These are phyloP conservation scores for Ormyrus thymus DNA, from an alignment of 2,888 invertebrate species.

Conservation along the genomic window DNA sequence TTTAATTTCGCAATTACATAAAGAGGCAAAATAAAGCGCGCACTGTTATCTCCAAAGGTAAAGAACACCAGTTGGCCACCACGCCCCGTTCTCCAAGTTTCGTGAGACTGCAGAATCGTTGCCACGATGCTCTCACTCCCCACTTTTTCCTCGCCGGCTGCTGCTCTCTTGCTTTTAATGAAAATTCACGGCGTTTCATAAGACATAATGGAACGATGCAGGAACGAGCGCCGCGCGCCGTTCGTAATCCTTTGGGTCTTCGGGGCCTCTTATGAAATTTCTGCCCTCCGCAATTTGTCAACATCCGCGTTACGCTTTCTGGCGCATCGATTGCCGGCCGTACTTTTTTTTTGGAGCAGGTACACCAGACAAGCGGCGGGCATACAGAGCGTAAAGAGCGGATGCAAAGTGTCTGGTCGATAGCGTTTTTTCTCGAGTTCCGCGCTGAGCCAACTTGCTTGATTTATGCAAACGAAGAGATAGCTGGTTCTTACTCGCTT, in stretches of 20 bases:
- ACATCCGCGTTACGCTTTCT: conserved; percentile 22
- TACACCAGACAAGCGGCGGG: neutral
- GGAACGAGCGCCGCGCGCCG: neutral
- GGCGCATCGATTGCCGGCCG: neutral
- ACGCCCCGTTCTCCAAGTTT: conserved; percentile 1
- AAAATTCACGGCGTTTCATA: conserved; percentile 15
- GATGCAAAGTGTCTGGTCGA: neutral
- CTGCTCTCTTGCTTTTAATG: conserved; percentile 11
- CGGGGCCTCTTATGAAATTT: conserved; percentile 9
- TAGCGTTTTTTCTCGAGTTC: conserved; percentile 13
- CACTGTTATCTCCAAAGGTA: neutral
- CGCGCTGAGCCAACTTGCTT: too few species aligned
- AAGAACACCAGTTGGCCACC: neutral
- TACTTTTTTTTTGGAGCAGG: neutral
- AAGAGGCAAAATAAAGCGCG: neutral
- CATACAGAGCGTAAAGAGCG: conserved; percentile 20
- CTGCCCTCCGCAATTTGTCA: conserved; percentile 32
- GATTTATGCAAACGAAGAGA: conserved; percentile 11
- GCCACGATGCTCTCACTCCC: neutral
- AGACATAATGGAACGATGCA: conserved; percentile 21
- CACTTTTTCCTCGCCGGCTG: neutral
- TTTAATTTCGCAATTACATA: conserved; percentile 4
- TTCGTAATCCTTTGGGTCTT: conserved; percentile 1
- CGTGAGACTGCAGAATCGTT: conserved; percentile 1
- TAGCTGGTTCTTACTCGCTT: neutral